These are phyloP conservation scores for Catalaphyllia jardinei DNA, from an alignment of 64 coral and sea anemone genomes.

Conservation along the genomic window DNA sequence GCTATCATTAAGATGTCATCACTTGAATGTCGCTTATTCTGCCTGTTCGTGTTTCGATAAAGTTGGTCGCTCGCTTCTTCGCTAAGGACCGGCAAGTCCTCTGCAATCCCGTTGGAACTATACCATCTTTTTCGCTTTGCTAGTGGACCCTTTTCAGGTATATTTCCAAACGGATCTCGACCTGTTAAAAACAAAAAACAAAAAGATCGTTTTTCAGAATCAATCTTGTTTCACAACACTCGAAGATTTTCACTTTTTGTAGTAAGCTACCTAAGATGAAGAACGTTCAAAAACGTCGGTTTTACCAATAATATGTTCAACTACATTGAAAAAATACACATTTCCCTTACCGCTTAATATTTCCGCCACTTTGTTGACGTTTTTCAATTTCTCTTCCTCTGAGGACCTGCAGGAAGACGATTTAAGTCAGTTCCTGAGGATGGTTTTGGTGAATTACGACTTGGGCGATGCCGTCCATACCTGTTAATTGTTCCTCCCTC, in stretches of 20 bases:
- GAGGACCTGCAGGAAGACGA: not conserved
- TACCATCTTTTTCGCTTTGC: not conserved
- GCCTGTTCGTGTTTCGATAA: not conserved
- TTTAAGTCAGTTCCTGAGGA: not conserved
- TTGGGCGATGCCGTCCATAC: not conserved
- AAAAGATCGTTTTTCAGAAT: too few species aligned
- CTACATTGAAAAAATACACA: too few species aligned
- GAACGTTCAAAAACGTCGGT: too few species aligned
- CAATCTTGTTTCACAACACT: too few species aligned
- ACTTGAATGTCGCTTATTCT: not conserved
- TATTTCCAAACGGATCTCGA: not conserved
- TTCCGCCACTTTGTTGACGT: not conserved
- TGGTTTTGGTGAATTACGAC: too few species aligned
- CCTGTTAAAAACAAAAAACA: not conserved
- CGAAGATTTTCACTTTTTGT: too few species aligned
- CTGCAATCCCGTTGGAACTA: not conserved
- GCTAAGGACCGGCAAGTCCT: not conserved
- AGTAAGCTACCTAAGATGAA: too few species aligned
- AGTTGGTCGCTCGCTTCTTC: not conserved
- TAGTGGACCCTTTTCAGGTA: not conserved
- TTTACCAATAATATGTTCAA: too few species aligned
- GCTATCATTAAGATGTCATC: not conserved
- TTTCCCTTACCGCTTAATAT: conserved; percentile 1
- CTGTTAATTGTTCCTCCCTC: not conserved
- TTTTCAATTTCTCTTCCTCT: conserved; percentile 31